Percentiles rank a stretch among this genome's conserved stretches.
phyloP scores from a whole-genome alignment of 2,113 vertebrate species.

The Rhinichthys klamathensis region DNA sequence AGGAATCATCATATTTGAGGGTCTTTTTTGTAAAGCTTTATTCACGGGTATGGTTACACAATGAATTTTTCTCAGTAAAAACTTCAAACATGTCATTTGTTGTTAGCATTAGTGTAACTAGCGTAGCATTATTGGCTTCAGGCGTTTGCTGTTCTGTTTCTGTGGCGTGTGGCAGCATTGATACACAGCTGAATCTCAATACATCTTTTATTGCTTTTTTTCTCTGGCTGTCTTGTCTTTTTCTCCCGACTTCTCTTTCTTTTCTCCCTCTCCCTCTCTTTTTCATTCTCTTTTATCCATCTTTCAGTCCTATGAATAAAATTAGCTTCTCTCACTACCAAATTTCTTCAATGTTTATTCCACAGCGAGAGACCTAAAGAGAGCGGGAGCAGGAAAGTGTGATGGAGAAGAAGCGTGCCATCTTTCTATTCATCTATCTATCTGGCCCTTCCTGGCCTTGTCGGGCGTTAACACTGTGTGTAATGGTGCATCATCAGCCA shows the following conservation, averaged over 20 bases:
- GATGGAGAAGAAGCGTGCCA: conserved; percentile 34
- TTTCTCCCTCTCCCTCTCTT: background rate
- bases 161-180: background rate
- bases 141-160: background rate
- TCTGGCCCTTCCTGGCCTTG: conserved; percentile 38
- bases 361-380: background rate
- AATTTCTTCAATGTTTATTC: conserved; percentile 21
- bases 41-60: background rate
- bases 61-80: background rate
- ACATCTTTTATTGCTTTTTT: conserved; percentile 37
- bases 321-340: conserved; percentile 19
- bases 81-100: background rate
- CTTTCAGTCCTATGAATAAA: conserved; percentile 36
- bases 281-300: conserved; percentile 19
- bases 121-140: conserved; percentile 1
- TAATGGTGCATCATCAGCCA: conserved; percentile 50
- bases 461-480: conserved; percentile 21
- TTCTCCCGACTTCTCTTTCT: background rate
- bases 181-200: background rate
- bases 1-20: background rate
- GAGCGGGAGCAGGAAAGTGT: conserved; percentile 9
- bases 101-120: conserved; percentile 24
- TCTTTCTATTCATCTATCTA: conserved; percentile 38
- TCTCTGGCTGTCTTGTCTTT: conserved; percentile 27
- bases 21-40: background rate